Evolutionary conservation across 1,140 invertebrate species (phyloP).

Genomic region (Cataglyphis hispanica): DNA sequence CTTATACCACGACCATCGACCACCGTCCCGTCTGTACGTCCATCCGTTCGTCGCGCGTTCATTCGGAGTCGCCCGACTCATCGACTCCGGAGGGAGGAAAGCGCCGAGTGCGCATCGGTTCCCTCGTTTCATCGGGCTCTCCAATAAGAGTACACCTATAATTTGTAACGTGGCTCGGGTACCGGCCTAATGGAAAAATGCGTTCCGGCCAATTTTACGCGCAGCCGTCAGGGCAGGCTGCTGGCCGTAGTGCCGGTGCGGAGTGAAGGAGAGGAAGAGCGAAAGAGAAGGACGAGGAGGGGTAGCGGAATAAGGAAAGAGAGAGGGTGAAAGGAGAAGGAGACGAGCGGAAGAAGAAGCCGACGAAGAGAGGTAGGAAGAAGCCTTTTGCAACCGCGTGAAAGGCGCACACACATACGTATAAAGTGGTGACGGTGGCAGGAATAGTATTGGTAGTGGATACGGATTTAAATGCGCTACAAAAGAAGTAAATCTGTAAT

Average conservation of each 20-base stretch:
- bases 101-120: constrained; percentile 70
- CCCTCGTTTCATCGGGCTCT: constrained; percentile 73
- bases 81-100: constrained; percentile 61
- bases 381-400: constrained; percentile 50
- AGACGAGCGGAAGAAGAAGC: background rate
- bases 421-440: background rate
- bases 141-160: constrained; percentile 82
- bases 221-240: constrained; percentile 71
- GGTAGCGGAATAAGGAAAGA: constrained; percentile 12
- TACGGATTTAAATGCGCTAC: constrained; percentile 63
- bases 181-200: constrained; percentile 83
- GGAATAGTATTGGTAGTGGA: constrained; percentile 10
- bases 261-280: constrained; percentile 21
- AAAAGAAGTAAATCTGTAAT: constrained; percentile 70
- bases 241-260: constrained; percentile 61
- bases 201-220: constrained; percentile 82
- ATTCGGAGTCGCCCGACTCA: constrained; percentile 34
- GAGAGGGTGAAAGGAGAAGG: background rate
- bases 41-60: constrained; percentile 39
- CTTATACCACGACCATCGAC: constrained; percentile 16
- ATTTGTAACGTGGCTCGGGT: constrained; percentile 80
- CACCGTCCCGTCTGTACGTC: background rate
- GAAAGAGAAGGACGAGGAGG: constrained; percentile 32
- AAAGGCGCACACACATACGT: constrained; percentile 28
- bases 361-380: constrained; percentile 37